Evolutionary conservation across 2,888 invertebrate species (phyloP).

Genomic region (Zonitis immaculata): DNA sequence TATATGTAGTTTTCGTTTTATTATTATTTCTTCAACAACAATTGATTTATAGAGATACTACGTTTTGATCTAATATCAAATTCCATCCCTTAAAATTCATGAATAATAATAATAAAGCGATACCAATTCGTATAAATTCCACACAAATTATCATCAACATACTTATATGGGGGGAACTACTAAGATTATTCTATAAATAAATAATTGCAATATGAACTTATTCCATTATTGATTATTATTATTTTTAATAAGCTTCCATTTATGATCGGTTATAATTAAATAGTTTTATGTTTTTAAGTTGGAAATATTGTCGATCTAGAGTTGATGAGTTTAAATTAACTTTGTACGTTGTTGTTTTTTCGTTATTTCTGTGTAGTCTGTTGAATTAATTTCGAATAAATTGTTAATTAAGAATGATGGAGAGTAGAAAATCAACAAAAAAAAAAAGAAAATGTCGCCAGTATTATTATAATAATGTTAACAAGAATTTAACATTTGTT

Average conservation of each 20-base stretch:
- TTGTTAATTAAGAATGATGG: slow-evolving; percentile 6
- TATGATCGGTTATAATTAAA: not conserved
- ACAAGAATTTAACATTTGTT: slow-evolving; percentile 18
- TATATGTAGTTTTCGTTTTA: slow-evolving; percentile 15
- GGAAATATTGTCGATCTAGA: slow-evolving; percentile 1
- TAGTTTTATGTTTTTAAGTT: not conserved
- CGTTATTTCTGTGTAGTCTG: not conserved
- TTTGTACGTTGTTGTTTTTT: not conserved
- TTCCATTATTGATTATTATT: not conserved
- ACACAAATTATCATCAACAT: not conserved
- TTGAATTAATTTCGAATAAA: slow-evolving; percentile 5
- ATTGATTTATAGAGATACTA: slow-evolving; percentile 42
- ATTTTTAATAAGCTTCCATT: not conserved
- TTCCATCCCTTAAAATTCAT: not conserved
- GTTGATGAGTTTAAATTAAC: not conserved
- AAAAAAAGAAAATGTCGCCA: slow-evolving; percentile 6
- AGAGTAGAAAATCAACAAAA: too few relatives aligned
- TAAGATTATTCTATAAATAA: too few relatives aligned
- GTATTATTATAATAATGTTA: slow-evolving; percentile 14
- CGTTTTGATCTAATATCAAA: slow-evolving; percentile 19
- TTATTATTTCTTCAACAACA: slow-evolving; percentile 25
- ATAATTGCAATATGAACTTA: not conserved
- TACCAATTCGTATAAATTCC: not conserved
- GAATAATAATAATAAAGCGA: not conserved
- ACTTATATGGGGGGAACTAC: too few relatives aligned